Evolutionary conservation across 2,888 invertebrate genomes (phyloP).

Genomic region (Ectemnius continuus): DNA sequence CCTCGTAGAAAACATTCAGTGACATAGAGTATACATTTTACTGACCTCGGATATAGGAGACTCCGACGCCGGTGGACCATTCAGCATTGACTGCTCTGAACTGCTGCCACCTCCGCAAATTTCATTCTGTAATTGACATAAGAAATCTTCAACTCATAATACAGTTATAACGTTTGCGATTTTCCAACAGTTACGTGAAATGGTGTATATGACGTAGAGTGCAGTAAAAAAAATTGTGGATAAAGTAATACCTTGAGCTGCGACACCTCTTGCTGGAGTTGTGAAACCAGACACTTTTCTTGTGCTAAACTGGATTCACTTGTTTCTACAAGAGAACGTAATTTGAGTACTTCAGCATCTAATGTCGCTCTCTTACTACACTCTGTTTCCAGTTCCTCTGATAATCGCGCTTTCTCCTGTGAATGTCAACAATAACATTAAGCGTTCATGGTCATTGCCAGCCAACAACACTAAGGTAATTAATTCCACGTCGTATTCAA

Average conservation of each 20-base stretch:
- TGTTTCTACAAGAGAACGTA: constrained; percentile 65
- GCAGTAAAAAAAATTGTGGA: neutral
- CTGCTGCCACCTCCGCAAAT: constrained; percentile 66
- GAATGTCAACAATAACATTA: constrained; percentile 19
- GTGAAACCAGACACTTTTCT: constrained; percentile 64
- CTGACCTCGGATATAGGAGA: constrained; percentile 74
- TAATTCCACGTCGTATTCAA: constrained; percentile 1
- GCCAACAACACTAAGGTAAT: too few relatives aligned
- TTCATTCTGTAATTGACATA: constrained; percentile 60
- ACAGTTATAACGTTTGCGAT: neutral
- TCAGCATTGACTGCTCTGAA: constrained; percentile 69
- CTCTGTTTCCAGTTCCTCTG: constrained; percentile 78
- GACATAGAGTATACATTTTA: constrained; percentile 47
- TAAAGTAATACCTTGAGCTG: constrained; percentile 67
- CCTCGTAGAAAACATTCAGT: constrained; percentile 26
- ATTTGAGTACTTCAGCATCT: constrained; percentile 65
- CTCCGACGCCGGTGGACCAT: constrained; percentile 72
- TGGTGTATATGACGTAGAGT: neutral
- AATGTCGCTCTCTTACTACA: constrained; percentile 61
- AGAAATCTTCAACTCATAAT: neutral
- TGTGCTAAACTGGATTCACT: constrained; percentile 62
- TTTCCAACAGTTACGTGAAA: neutral
- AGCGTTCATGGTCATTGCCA: neutral
- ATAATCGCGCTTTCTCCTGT: constrained; percentile 79
- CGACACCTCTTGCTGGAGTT: constrained; percentile 68